Conservation (phyloP, 2,888 invertebrate genomes). For the Lasioglossum pauxillum region DNA sequence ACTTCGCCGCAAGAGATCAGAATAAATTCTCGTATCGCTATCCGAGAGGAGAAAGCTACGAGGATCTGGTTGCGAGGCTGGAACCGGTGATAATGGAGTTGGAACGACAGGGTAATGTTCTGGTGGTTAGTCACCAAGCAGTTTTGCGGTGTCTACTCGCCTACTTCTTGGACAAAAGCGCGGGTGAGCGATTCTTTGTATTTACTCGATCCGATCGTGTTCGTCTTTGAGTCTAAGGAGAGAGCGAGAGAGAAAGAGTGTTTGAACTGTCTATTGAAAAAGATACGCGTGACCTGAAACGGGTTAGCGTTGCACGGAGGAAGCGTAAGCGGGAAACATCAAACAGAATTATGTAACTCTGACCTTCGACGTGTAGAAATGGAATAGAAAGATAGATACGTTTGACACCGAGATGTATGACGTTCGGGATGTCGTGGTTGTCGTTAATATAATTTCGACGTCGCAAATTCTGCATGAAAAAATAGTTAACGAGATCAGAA, state of each 20-base stretch:
- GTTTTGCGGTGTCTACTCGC: conserved; percentile 97
- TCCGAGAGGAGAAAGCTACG: conserved; percentile 97
- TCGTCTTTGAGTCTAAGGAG: not conserved
- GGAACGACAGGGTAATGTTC: conserved; percentile 97
- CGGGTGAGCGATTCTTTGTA: conserved; percentile 87
- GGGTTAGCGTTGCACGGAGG: not conserved
- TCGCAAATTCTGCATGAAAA: conserved; percentile 3
- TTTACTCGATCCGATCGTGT: not conserved
- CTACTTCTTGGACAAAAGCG: conserved; percentile 98
- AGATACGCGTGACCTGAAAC: not conserved
- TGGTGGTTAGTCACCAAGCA: conserved; percentile 99
- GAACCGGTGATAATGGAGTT: conserved; percentile 99
- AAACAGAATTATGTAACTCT: conserved; percentile 29
- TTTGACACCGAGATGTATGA: conserved; percentile 8
- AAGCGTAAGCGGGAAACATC: not conserved
- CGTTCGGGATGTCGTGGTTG: conserved; percentile 19
- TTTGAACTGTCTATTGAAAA: not conserved
- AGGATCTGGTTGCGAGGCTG: conserved; percentile 97
- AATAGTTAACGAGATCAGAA: not conserved
- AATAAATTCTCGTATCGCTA: conserved; percentile 98
- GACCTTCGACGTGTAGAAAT: conserved; percentile 45
- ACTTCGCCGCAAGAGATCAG: conserved; percentile 97
- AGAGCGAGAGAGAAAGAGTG: not conserved
- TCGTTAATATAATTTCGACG: conserved; percentile 20
- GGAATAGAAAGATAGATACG: conserved; percentile 38